phyloP scores from a whole-genome alignment of 2,113 vertebrate genomes.

The Melanerpes formicivorus region DNA sequence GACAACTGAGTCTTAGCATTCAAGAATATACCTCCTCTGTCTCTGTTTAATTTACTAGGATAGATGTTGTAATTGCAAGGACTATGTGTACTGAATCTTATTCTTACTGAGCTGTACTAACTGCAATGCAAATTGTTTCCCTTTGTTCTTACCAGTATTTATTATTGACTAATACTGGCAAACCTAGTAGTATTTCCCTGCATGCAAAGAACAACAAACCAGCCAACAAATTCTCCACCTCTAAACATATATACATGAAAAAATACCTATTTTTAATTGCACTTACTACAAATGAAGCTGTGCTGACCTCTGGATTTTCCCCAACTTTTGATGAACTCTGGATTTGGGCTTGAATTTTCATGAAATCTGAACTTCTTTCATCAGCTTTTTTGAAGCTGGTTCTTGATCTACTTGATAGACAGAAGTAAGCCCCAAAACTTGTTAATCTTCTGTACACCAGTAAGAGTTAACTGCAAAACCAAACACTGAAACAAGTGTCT shows the following conservation, averaged over 20 bases:
- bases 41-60: background rate
- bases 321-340: background rate
- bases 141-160: background rate
- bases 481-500: background rate
- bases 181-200: background rate
- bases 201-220: background rate
- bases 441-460: background rate
- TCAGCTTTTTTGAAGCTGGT: background rate
- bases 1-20: background rate
- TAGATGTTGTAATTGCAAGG: background rate
- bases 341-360: background rate
- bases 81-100: background rate
- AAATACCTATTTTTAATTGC: background rate
- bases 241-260: background rate
- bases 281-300: background rate
- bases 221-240: background rate
- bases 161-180: background rate
- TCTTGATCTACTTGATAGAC: background rate
- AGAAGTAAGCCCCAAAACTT: background rate
- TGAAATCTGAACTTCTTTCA: background rate
- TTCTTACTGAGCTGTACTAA: background rate
- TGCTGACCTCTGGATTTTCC: background rate
- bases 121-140: background rate
- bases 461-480: background rate
- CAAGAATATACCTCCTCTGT: background rate